Evolutionary conservation across 2,113 vertebrate genomes (phyloP).

Genomic region (Phaethon lepturus): DNA sequence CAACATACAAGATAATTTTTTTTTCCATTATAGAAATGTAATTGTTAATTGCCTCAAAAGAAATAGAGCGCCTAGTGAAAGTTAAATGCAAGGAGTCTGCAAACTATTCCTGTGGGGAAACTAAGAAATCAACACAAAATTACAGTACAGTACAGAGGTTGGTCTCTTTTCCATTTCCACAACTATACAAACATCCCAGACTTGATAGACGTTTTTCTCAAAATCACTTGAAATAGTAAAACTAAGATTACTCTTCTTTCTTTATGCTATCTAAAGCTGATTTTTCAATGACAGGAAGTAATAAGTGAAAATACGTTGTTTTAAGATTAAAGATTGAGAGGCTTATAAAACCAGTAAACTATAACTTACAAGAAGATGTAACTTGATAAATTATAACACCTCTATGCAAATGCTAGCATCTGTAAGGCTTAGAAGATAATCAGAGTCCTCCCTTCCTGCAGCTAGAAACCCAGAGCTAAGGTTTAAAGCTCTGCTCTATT

Average conservation of each 20-base stretch:
- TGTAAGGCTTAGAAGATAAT: background rate
- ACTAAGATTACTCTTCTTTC: background rate
- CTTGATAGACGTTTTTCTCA: background rate
- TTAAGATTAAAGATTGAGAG: background rate
- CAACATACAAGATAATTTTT: background rate
- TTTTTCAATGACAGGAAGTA: background rate
- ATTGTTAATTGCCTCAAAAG: background rate
- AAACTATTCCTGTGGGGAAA: background rate
- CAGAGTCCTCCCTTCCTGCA: background rate
- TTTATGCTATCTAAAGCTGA: background rate
- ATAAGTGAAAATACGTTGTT: fast-evolving
- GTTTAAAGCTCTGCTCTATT: background rate
- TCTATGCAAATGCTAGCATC: background rate
- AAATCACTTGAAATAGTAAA: background rate
- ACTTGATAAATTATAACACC: background rate
- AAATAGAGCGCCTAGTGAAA: background rate
- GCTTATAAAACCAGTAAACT: background rate
- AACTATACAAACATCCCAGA: background rate
- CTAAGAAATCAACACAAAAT: background rate
- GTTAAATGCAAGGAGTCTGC: background rate
- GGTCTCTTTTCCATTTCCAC: background rate
- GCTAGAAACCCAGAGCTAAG: background rate
- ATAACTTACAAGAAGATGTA: background rate
- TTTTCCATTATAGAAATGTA: background rate
- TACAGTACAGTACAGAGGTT: background rate